Evolutionary conservation across 2,797 vertebrate species (phyloP), one percentile per base, ranked within the genome.

Genomic region (Scyliorhinus canicula): DNA sequence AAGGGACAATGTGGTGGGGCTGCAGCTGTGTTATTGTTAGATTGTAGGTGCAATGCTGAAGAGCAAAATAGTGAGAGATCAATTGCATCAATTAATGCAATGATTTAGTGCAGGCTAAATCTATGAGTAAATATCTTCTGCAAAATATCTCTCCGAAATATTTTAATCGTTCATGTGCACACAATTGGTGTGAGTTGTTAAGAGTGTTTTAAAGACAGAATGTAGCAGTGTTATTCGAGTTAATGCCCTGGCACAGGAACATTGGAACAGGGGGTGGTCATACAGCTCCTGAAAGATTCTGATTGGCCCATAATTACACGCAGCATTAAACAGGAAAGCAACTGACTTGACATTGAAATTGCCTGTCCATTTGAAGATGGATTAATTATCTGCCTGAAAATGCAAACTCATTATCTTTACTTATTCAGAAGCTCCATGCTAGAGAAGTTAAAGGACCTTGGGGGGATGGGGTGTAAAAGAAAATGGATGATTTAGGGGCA

Each of bases 21-120:
- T 82, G 40, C 40, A 82, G 79, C 79, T 82, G 79, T 82, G 88
- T 44, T 91, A 65, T 65, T 91, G 14, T 91, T 91, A 91, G 88
- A 44, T 65, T 40, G 60, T 4, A 24, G 26, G n/a, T 8, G n/a
- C 19, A 91, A 47, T 24, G 24, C 21, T 47, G 47, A 40, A 44
- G n/a, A 91, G 19, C 63, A 44, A 65, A 40, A 63, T 40, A 60
- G n/a, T 65, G n/a, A 91, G 3, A 44, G 57, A 44, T 65, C n/a
- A 60, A n/a, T 40, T 90, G 28, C 35, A 60, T 60, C n/a, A 60
- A 40, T n/a, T 60, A 63, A 44, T 63, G 21, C 16, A 60, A 7
- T 63, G 55, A 21, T 63, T 26, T 28, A 91, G 21, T 24, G 21
- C 57, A 40, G 57, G 21, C 60, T 11, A 63, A 91, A 4, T 91